A percentile compares a stretch with the other conserved stretches of the same genome.
Conservation (phyloP, 2,113 vertebrate genomes). For the Herpetotheres cachinnans region DNA sequence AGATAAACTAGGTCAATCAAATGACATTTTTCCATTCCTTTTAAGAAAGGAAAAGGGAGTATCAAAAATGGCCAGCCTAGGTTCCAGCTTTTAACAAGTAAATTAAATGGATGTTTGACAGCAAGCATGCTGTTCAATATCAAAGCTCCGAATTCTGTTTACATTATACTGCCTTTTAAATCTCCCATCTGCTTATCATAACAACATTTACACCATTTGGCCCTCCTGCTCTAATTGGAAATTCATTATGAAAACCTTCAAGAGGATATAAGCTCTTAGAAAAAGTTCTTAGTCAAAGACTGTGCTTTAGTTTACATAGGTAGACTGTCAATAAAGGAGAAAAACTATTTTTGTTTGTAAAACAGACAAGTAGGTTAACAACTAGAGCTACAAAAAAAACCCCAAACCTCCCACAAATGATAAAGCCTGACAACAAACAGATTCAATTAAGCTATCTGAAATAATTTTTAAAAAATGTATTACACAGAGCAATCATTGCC, state of each 20-base stretch:
- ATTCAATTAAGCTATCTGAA: conserved; percentile 15
- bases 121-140: not conserved
- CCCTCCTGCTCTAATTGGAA: not conserved
- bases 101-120: not conserved
- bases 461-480: not conserved
- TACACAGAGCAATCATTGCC: not conserved
- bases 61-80: not conserved
- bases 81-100: not conserved
- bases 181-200: not conserved
- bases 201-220: not conserved
- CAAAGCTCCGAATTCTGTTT: not conserved
- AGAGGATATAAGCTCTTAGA: not conserved
- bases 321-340: not conserved
- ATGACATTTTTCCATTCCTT: not conserved
- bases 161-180: not conserved
- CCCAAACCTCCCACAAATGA: not conserved
- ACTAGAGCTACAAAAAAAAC: not conserved
- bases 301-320: not conserved
- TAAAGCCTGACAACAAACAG: conserved; percentile 15
- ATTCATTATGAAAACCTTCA: not conserved
- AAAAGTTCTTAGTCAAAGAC: not conserved
- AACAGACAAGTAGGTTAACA: conserved; percentile 33
- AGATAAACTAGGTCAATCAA: not conserved
- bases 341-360: conserved; percentile 12
- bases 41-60: not conserved